These are phyloP conservation scores for Lasioglossum morio DNA, from an alignment of 2,888 invertebrate species.

Conservation along the genomic window DNA sequence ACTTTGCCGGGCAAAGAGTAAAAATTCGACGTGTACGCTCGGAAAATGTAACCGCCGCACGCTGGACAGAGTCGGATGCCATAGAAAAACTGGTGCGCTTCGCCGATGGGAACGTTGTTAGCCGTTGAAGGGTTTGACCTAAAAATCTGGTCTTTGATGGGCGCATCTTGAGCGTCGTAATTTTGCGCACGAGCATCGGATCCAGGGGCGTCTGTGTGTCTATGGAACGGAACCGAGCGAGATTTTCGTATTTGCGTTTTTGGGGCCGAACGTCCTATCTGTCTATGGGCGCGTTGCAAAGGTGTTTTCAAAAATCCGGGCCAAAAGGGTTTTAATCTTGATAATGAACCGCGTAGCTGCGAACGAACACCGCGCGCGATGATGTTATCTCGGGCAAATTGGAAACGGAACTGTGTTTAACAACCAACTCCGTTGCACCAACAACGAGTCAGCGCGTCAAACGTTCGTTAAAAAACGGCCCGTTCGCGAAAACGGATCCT, in stretches of 20 bases:
- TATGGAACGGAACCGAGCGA: background rate
- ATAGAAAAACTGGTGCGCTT: background rate
- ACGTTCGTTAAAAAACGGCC: background rate
- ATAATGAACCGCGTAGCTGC: background rate
- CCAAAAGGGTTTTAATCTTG: constrained; percentile 11
- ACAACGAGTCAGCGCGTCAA: background rate
- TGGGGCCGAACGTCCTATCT: background rate
- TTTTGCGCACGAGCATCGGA: background rate
- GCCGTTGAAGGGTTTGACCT: constrained; percentile 4
- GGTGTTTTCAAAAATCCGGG: constrained; percentile 7
- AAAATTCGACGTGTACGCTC: background rate
- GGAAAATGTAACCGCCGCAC: background rate
- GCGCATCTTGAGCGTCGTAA: constrained; percentile 6
- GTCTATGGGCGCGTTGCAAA: background rate
- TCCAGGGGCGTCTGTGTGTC: background rate
- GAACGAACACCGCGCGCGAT: background rate
- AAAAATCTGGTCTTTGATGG: background rate
- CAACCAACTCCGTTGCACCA: background rate
- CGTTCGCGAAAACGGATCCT: background rate
- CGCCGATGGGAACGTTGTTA: background rate
- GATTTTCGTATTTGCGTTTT: constrained; percentile 1
- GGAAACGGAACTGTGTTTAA: background rate
- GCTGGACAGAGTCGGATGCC: background rate
- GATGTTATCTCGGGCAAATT: background rate
- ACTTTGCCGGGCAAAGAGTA: background rate